Evolutionary conservation across 1,140 invertebrate genomes (phyloP).

Genomic region (Dendroctonus valens): DNA sequence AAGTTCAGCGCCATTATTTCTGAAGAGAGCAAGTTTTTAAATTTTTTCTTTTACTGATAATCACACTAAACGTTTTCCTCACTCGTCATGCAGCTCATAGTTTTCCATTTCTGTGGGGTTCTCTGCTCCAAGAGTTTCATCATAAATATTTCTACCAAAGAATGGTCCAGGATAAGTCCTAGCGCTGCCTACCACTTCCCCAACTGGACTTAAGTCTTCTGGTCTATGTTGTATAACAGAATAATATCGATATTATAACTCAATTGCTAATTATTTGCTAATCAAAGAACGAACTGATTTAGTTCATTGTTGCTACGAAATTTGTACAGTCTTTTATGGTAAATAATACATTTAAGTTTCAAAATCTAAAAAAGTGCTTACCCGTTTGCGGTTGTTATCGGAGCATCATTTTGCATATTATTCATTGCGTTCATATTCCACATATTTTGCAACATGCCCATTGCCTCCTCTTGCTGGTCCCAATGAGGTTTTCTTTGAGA

Average conservation of each 20-base stretch:
- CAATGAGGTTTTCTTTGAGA: constrained; percentile 10
- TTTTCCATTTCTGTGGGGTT: not conserved
- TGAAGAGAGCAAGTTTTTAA: not conserved
- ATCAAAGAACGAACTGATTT: too few species aligned
- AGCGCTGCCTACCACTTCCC: not conserved
- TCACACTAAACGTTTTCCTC: not conserved
- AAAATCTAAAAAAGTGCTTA: not conserved
- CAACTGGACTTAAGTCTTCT: not conserved
- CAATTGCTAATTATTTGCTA: too few species aligned
- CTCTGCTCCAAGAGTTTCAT: not conserved
- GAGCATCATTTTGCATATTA: not conserved
- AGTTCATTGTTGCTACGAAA: too few species aligned
- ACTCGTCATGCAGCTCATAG: not conserved
- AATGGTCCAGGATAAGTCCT: not conserved
- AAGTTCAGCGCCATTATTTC: too few species aligned
- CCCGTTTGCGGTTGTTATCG: too few species aligned
- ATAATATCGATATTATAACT: too few species aligned
- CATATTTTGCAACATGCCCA: constrained; percentile 26
- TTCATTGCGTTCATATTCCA: constrained; percentile 29
- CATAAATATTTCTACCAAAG: constrained; percentile 12
- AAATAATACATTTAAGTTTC: too few species aligned
- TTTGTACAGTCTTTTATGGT: too few species aligned
- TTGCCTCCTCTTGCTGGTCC: constrained; percentile 23
- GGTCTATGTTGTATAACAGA: too few species aligned
- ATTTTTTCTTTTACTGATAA: not conserved